Evolutionary conservation across 2,797 vertebrate species (phyloP), one percentile per base, ranked within the genome.

Genomic region (Mionectes olivaceus): DNA sequence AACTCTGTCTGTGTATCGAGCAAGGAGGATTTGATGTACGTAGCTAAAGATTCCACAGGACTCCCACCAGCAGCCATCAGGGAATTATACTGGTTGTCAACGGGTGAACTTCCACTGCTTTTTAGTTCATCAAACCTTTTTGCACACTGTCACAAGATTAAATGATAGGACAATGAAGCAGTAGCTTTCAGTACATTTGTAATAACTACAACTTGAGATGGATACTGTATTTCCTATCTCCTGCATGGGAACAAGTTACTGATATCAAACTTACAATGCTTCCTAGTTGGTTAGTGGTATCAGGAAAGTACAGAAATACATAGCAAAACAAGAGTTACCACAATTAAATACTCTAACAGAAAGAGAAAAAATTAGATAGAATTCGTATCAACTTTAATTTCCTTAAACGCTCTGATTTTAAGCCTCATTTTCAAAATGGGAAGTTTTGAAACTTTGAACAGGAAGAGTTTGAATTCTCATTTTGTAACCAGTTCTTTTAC

Each of bases 61-160:
- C 98, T 98, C 87, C 97, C 97, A 83, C 97, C 97, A 93, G 97
- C 97, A 25, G 98, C 98, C 64, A 98, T 98, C 88, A 99, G 91
- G 33, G 98, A 79, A 63, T 98, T 99, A 91, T 98, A 99, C 9
- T 99, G 99, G 93, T 99, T 98, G 95, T 99, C 99, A 94, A 99
- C 98, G 63, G 98, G 98, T 84, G 98, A 99, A 53, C 94, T 98
- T 52, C 98, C 99, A 19, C 97, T 98, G 96, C 94, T 98, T 97
- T 99, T 99, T 97, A 99, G 97, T 95, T 99, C 99, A 97, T 99
- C 99, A 97, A 99, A 99, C 49, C 99, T 98, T 96, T 97, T 98
- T 90, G 99, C 98, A 97, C 99, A 99, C 99, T 99, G 97, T 67
- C 86, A 97, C 89, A 79, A 95, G 47, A 96, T 61, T 92, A 96